phyloP scores from a whole-genome alignment of 2,888 invertebrate genomes.

The Labia minor region DNA sequence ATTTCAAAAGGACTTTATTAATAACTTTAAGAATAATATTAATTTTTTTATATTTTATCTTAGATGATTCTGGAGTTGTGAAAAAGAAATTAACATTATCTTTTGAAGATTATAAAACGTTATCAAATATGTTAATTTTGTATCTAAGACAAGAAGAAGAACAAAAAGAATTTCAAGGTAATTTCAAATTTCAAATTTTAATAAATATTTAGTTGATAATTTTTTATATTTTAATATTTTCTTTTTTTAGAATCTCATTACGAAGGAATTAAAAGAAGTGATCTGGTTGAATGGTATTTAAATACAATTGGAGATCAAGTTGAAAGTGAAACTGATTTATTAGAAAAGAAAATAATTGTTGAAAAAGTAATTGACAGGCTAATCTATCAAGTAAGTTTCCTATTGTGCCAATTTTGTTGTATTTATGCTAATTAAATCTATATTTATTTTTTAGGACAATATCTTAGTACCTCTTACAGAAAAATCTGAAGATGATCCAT shows the following conservation, averaged over 20 bases:
- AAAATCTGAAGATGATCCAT: constrained; percentile 58
- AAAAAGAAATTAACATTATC: constrained; percentile 72
- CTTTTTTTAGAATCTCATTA: constrained; percentile 26
- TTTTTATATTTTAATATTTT: background rate
- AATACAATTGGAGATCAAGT: constrained; percentile 76
- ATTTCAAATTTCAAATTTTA: no score
- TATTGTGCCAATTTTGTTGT: constrained; percentile 20
- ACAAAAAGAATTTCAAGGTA: constrained; percentile 31
- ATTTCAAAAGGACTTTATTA: background rate
- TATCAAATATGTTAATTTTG: constrained; percentile 83
- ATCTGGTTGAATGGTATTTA: constrained; percentile 88
- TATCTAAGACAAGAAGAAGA: constrained; percentile 79
- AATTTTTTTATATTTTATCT: background rate
- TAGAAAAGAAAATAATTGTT: constrained; percentile 76
- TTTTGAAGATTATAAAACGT: constrained; percentile 86
- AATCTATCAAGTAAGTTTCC: constrained; percentile 60
- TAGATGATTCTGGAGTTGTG: background rate
- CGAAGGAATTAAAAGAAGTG: constrained; percentile 50
- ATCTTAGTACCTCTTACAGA: background rate
- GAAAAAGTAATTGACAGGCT: constrained; percentile 91
- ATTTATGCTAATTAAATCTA: constrained; percentile 21
- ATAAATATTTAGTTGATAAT: background rate
- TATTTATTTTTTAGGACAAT: constrained; percentile 26
- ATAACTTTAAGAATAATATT: no score
- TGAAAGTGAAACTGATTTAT: constrained; percentile 80